Conservation (phyloP, 92 coral and sea anemone genomes). For the Actinostola sp. region DNA sequence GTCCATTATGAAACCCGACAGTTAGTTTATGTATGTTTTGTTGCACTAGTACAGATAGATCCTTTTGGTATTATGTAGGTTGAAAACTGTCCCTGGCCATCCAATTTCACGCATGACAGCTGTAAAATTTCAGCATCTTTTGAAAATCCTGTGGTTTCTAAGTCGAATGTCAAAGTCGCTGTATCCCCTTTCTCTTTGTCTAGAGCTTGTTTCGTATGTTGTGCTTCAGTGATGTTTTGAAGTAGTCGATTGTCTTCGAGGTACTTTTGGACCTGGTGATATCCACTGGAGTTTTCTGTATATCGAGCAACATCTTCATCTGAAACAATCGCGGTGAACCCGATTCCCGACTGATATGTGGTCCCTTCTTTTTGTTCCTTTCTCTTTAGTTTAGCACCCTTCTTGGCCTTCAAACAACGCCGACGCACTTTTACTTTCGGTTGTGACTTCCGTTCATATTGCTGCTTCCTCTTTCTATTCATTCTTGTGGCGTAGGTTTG, state of each 20-base stretch:
- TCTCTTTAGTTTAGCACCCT: too few relatives aligned
- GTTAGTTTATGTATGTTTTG: too few relatives aligned
- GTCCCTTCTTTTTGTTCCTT: not conserved
- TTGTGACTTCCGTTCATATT: not conserved
- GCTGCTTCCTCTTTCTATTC: not conserved
- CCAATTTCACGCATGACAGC: not conserved
- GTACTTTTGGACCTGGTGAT: too few relatives aligned
- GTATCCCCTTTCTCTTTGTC: not conserved
- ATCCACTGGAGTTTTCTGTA: not conserved
- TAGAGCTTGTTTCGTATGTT: too few relatives aligned
- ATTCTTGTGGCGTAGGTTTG: not conserved
- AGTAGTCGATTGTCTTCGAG: not conserved
- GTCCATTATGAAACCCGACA: too few relatives aligned
- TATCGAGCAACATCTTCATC: not conserved
- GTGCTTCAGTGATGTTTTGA: too few relatives aligned
- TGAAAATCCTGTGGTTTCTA: slow-evolving; percentile 3
- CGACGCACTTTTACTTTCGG: not conserved
- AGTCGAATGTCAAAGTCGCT: not conserved
- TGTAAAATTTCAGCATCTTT: slow-evolving; percentile 3
- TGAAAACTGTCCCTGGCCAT: not conserved
- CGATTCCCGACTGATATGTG: slow-evolving; percentile 1
- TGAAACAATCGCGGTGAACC: not conserved
- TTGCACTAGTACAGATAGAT: too few relatives aligned
- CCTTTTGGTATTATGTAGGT: too few relatives aligned
- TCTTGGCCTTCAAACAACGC: too few relatives aligned